Conservation (phyloP, 2,113 vertebrate genomes). For the Anhinga rufa region DNA sequence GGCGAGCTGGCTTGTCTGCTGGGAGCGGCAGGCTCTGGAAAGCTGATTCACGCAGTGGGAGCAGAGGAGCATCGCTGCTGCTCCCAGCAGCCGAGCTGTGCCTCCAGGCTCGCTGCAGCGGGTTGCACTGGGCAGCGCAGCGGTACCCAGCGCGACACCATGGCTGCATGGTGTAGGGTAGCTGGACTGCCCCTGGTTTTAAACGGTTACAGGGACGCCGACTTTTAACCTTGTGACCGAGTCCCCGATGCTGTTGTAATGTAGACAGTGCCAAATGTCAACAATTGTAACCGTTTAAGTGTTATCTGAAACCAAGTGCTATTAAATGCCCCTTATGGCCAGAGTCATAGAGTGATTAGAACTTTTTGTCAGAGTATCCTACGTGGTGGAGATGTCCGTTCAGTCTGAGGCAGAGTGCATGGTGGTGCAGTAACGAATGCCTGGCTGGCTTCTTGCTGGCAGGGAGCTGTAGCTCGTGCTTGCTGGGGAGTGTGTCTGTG, state of each 20-base stretch:
- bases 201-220: not conserved
- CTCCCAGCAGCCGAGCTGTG: rapidly evolving
- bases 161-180: not conserved
- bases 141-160: not conserved
- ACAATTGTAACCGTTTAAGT: not conserved
- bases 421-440: not conserved
- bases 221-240: not conserved
- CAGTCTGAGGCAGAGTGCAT: not conserved
- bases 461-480: not conserved
- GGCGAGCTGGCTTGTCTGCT: not conserved
- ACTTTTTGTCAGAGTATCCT: not conserved
- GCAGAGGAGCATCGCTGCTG: not conserved
- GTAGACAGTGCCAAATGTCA: not conserved
- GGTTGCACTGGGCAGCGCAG: not conserved
- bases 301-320: not conserved
- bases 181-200: not conserved
- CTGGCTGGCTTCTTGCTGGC: not conserved
- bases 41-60: not conserved
- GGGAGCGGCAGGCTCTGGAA: not conserved
- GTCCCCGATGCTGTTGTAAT: not conserved
- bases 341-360: not conserved
- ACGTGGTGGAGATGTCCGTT: rapidly evolving
- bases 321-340: not conserved
- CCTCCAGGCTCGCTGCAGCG: not conserved
- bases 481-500: not conserved